These are phyloP conservation scores for Crotalus viridis DNA, from an alignment of 2,113 vertebrate genomes.

Conservation along the genomic window DNA sequence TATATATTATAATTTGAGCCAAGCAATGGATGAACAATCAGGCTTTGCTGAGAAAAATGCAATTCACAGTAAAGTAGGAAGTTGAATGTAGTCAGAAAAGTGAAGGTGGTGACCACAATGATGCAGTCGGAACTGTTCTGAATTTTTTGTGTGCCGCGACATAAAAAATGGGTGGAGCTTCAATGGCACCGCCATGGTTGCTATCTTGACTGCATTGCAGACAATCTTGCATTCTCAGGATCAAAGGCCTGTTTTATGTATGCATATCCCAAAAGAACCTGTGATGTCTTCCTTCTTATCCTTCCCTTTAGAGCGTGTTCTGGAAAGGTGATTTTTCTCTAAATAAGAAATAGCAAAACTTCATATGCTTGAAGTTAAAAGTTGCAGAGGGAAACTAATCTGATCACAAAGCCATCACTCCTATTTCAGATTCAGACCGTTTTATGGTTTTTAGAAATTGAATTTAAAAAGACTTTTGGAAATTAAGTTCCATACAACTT, in stretches of 20 bases:
- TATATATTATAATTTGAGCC: background rate
- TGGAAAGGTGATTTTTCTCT: background rate
- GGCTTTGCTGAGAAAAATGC: background rate
- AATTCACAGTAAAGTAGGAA: background rate
- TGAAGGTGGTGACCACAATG: background rate
- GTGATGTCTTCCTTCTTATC: background rate
- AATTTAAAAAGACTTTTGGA: background rate
- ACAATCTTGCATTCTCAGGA: background rate
- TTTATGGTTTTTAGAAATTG: background rate
- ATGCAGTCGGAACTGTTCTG: background rate
- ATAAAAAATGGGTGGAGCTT: background rate
- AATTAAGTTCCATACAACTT: background rate
- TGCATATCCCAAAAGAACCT: background rate
- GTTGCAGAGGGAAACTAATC: background rate
- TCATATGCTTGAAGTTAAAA: background rate
- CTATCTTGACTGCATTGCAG: background rate
- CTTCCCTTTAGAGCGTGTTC: background rate
- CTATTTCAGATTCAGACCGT: background rate
- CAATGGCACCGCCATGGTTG: background rate
- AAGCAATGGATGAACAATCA: background rate
- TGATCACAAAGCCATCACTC: background rate
- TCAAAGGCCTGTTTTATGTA: background rate
- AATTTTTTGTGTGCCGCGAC: background rate
- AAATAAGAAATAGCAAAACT: background rate
- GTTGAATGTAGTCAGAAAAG: background rate